Evolutionary conservation across 2,797 vertebrate genomes (phyloP).

Genomic region (Tragelaphus oryx): DNA sequence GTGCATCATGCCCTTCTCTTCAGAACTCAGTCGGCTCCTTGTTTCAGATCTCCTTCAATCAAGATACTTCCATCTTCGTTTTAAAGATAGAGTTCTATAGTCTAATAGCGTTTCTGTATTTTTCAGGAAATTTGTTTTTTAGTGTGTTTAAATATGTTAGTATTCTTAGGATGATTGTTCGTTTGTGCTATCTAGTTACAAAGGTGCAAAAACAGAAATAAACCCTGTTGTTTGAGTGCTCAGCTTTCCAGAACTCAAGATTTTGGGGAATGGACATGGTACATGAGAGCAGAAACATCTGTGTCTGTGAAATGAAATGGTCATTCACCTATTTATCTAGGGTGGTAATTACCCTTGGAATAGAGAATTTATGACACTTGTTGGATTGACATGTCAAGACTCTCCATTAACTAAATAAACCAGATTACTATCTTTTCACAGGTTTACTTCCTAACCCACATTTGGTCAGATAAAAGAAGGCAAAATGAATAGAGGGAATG

Average conservation of each 20-base stretch:
- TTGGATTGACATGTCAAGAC: background rate
- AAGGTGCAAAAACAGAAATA: background rate
- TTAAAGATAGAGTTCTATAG: background rate
- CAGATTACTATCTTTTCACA: background rate
- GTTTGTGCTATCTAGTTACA: background rate
- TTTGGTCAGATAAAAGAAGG: background rate
- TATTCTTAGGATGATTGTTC: background rate
- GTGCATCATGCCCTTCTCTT: accelerated
- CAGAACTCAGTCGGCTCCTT: background rate
- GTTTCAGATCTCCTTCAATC: background rate
- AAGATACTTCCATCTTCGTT: background rate
- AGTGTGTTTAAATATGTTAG: background rate
- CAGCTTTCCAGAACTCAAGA: background rate
- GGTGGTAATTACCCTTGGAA: background rate
- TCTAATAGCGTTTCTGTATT: background rate
- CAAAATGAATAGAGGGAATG: background rate
- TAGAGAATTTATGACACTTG: background rate
- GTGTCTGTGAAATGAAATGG: background rate
- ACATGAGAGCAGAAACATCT: background rate
- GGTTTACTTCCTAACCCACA: background rate
- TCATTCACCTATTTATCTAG: background rate
- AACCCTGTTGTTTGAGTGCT: background rate
- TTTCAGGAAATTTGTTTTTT: background rate
- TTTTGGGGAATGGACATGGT: background rate
- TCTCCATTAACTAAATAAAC: background rate